Conservation (phyloP, 2,113 vertebrate genomes). For the Limanda limanda region DNA sequence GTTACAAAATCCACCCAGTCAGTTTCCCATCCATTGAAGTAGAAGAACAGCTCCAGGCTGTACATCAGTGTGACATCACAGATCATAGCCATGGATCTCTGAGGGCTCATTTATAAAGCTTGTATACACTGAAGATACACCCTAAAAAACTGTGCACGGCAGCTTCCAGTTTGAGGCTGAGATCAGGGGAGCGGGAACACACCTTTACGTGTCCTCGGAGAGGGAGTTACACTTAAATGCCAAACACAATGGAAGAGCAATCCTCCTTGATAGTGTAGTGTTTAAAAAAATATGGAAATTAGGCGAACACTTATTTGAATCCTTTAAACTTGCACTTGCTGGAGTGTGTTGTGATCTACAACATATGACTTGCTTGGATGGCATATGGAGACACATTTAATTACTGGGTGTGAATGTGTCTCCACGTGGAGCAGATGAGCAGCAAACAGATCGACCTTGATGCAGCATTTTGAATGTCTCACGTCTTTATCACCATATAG, state of each 20-base stretch:
- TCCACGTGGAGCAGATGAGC: conserved; percentile 11
- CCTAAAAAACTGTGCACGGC: conserved; percentile 56
- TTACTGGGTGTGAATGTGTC: conserved; percentile 29
- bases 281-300: conserved; percentile 31
- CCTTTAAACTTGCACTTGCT: conserved; percentile 33
- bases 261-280: not conserved
- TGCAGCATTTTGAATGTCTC: not conserved
- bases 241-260: conserved; percentile 42
- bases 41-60: conserved; percentile 76
- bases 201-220: not conserved
- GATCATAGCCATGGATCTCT: conserved; percentile 73
- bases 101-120: conserved; percentile 78
- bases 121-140: conserved; percentile 70
- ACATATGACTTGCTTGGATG: conserved; percentile 19
- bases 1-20: conserved; percentile 68
- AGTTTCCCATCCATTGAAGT: conserved; percentile 70
- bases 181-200: conserved; percentile 48
- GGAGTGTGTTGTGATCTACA: conserved; percentile 17
- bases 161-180: conserved; percentile 46
- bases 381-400: conserved; percentile 27
- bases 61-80: conserved; percentile 79
- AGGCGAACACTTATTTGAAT: conserved; percentile 23
- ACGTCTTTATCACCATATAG: not conserved
- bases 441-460: not conserved
- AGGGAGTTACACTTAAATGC: conserved; percentile 38